Evolutionary conservation across 2,888 invertebrate species (phyloP), one percentile per base, ranked within the genome.

Genomic region (Apeira syringaria): DNA sequence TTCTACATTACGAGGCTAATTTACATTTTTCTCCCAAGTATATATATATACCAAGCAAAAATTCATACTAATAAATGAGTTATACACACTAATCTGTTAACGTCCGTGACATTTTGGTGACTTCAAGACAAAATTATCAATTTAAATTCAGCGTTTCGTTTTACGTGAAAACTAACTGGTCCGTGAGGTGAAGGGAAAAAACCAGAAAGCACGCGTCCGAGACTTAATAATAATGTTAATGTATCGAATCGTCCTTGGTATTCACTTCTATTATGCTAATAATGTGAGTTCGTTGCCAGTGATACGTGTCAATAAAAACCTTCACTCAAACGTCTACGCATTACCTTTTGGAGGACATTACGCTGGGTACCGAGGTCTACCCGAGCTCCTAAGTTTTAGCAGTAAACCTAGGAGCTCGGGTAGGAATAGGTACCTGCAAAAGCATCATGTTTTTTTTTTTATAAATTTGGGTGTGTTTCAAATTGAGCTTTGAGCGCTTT

Each of bases 31-130:
- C 18, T 26, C 8, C 12, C 28, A n/a, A 6, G 11, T 30, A 35
- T 32, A 22, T 32, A 36, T 22, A 24, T 9, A 5, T 35, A 11
- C 9, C 3, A 9, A n/a, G 26, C 12, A 36, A 33, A 25, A 37
- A 34, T 12, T 27, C 13, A 36, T 26, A 24, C 22, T 35, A 33
- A 24, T 18, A 30, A 25, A 45, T 39, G 30, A 46, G 34, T 52
- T 43, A 55, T 50, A 56, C 49, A 48, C 44, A 44, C 47, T 30
- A 42, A 47, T 36, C 26, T 25, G 45, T 40, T 38, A 47, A 56
- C 53, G 50, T 49, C 55, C 53, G 18, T 56, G 55, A 56, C 55
- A 56, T 56, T 52, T n/a, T 37, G 44, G 25, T 24, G 12, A 30
- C 30, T 45, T 30, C 48, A 50, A 53, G 55, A 53, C 50, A 44